Conservation (phyloP, 2,113 vertebrate species). For the Dipodomys stephensi region DNA sequence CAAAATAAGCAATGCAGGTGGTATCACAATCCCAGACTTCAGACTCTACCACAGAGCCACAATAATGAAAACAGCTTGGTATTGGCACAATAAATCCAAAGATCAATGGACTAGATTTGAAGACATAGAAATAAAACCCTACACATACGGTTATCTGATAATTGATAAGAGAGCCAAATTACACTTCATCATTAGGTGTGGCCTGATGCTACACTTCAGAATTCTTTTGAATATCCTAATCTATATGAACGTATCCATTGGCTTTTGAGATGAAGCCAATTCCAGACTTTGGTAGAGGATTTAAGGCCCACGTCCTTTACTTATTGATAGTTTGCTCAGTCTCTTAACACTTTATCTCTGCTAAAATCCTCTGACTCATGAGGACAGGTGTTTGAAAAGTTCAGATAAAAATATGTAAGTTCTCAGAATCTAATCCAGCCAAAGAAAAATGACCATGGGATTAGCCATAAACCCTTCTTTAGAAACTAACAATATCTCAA, state of each 20-base stretch:
- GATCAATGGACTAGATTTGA: no score
- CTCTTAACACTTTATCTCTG: slow-evolving; percentile 47
- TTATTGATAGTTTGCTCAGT: slow-evolving; percentile 47
- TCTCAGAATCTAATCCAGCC: slow-evolving; percentile 42
- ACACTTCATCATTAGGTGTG: neutral
- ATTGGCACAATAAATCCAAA: no score
- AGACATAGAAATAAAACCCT: no score
- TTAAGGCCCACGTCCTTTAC: slow-evolving; percentile 11
- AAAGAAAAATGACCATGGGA: slow-evolving; percentile 48
- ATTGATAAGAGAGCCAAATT: no score
- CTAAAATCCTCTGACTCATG: neutral
- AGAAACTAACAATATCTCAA: neutral
- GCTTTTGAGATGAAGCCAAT: neutral
- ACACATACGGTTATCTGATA: no score
- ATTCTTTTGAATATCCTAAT: neutral
- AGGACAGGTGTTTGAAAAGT: slow-evolving; percentile 46
- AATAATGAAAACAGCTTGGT: no score
- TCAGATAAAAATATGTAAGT: slow-evolving; percentile 44
- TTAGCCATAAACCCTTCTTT: neutral
- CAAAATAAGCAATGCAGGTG: no score
- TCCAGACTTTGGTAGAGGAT: neutral
- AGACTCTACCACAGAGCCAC: no score
- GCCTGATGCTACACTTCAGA: neutral
- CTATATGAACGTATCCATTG: neutral
- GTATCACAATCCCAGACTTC: no score